Base-by-base conservation (phyloP, 1,140 invertebrate species). In the Polypedilum vanderplanki region DNA sequence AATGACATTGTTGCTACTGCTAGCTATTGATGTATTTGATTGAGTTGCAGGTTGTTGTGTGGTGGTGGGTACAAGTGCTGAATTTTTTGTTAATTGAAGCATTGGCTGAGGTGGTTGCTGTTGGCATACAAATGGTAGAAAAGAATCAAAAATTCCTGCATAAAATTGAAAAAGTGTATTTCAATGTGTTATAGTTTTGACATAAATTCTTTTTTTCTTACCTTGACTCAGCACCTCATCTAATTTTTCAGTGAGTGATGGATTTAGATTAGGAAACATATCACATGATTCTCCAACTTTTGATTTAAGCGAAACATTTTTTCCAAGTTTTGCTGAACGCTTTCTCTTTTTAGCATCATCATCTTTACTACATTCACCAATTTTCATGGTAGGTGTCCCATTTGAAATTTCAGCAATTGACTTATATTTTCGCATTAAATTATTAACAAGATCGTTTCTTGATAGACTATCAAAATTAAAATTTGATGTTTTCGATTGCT, bases 211-310 rank as follows among this genome's bases (percentile, higher is more conserved):
- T n/a, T n/a, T n/a, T n/a, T n/a, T n/a, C n/a, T n/a, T 85, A 22
- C 91, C 91, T 83, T 93, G 91, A 73, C 90, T 89, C 74, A 92
- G 85, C 7, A 92, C 87, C 84, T 90, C 78, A 75, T 83, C 81
- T 24, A 83, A 70, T 76, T 82, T 80, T 65, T 82, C 79, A 12
- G 75, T 78, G 7, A 83, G 73, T 41, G 80, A 79, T 4, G 81
- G 78, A 79, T 83, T 80, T 18, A 82, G 20, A n/a, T 46, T 24
- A 5, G 65, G 17, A 20, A 18, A 70, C 7, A 70, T 9, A 18
- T 70, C 65, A 22, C 65, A 70, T 3, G n/a, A 18, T 12, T 70
- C 65, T 18, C 65, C 65, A 22, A 70, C 65, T 20, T 22, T 18
- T 4, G 65, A 70, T 10, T 70, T 70, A 3, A 70, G 10, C 1